A percentile compares a stretch with the other conserved stretches of the same genome.
phyloP scores from a whole-genome alignment of 2,113 vertebrate species.

The Grammomys dolichurus region DNA sequence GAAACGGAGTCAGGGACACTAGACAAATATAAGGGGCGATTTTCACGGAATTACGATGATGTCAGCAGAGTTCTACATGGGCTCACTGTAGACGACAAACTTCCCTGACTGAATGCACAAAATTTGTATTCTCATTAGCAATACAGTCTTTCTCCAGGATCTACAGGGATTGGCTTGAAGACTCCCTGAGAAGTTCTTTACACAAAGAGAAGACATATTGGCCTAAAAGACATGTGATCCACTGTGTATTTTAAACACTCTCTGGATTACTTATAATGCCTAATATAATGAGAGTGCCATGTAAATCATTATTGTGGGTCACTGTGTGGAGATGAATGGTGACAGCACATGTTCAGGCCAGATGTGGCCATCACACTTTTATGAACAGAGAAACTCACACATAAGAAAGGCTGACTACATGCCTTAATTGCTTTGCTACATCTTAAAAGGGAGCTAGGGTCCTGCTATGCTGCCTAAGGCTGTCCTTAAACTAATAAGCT shows the following conservation, averaged over 20 bases:
- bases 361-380: neutral
- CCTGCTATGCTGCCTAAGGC: neutral
- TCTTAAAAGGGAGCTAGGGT: neutral
- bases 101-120: neutral
- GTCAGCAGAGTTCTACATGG: neutral
- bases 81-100: neutral
- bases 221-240: neutral
- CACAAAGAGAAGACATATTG: neutral
- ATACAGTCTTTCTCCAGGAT: neutral
- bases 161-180: neutral
- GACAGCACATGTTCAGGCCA: neutral
- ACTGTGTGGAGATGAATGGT: neutral
- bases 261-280: neutral
- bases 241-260: neutral
- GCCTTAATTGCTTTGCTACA: neutral
- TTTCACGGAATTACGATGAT: neutral
- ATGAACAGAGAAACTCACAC: neutral
- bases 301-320: neutral
- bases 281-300: neutral
- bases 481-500: neutral
- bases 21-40: neutral
- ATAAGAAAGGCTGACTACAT: neutral
- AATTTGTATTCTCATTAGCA: neutral
- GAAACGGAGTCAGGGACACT: constrained; percentile 14
- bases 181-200: neutral